Conservation (phyloP, 1,140 invertebrate species). For the Oedothorax gibbosus region DNA sequence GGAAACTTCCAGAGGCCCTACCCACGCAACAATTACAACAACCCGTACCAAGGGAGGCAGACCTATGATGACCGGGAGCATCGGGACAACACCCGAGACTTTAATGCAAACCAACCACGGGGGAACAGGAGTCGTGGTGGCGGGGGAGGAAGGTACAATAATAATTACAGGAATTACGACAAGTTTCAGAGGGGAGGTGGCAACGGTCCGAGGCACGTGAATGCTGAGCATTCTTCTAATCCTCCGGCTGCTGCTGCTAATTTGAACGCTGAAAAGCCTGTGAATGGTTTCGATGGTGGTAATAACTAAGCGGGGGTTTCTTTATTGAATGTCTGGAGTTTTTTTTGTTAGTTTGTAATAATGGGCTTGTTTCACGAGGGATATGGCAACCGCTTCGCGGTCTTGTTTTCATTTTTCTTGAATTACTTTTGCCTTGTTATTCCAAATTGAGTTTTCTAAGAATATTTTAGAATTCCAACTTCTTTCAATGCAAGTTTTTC, state of each 20-base stretch:
- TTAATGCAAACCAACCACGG: conserved; percentile 29
- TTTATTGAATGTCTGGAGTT: too few species aligned
- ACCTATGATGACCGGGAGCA: conserved; percentile 31
- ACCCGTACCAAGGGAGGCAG: conserved; percentile 2
- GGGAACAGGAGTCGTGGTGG: conserved; percentile 13
- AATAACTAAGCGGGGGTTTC: not conserved
- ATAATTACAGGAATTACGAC: not conserved
- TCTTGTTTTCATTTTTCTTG: too few species aligned
- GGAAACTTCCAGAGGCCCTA: conserved; percentile 13
- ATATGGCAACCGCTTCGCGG: too few species aligned
- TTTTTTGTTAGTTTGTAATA: too few species aligned
- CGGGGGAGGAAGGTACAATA: conserved; percentile 18
- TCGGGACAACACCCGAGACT: conserved; percentile 1
- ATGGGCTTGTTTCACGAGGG: too few species aligned
- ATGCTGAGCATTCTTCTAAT: conserved; percentile 10
- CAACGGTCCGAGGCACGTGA: conserved; percentile 4
- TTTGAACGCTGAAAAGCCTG: conserved; percentile 18
- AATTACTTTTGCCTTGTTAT: too few species aligned
- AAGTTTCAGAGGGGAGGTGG: conserved; percentile 14
- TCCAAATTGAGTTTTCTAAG: too few species aligned
- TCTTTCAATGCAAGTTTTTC: too few species aligned
- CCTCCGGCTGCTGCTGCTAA: not conserved
- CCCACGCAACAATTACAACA: conserved; percentile 10
- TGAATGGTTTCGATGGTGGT: conserved; percentile 33
- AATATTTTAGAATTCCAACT: too few species aligned